These are phyloP conservation scores for Spisula subtruncata DNA, from an alignment of 2,888 invertebrate genomes.

Conservation along the genomic window DNA sequence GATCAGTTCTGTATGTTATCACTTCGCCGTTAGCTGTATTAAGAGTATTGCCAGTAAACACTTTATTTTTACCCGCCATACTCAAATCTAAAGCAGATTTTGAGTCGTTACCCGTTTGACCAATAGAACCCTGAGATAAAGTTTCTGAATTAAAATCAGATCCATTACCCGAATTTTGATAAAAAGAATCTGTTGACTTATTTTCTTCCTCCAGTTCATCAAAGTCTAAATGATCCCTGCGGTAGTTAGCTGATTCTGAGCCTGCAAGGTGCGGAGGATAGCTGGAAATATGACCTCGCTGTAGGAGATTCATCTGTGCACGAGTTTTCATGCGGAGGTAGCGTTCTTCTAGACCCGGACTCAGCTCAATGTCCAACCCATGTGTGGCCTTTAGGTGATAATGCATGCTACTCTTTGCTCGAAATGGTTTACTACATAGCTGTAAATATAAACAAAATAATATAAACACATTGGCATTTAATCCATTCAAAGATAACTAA, in stretches of 20 bases:
- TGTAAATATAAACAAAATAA: conserved; percentile 61
- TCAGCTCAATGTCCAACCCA: conserved; percentile 83
- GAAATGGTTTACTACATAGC: conserved; percentile 85
- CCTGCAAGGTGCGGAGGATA: conserved; percentile 34
- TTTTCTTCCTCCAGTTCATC: conserved; percentile 64
- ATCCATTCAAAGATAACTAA: no score
- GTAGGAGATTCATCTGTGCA: conserved; percentile 68
- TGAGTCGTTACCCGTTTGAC: conserved; percentile 63
- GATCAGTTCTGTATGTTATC: conserved; percentile 57
- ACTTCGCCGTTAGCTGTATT: conserved; percentile 51
- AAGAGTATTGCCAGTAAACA: neutral
- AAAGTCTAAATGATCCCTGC: conserved; percentile 40
- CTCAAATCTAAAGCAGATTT: conserved; percentile 61
- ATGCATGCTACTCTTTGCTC: conserved; percentile 85
- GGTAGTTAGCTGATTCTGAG: conserved; percentile 46
- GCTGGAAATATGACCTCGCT: conserved; percentile 45
- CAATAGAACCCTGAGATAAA: conserved; percentile 63
- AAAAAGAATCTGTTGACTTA: conserved; percentile 62
- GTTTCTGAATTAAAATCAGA: conserved; percentile 48
- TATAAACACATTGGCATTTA: no score
- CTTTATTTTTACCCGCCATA: conserved; percentile 27
- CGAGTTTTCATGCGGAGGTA: conserved; percentile 81
- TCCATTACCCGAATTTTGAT: conserved; percentile 58
- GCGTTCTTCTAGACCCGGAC: conserved; percentile 84
- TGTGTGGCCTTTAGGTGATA: conserved; percentile 85